Evolutionary conservation across 2,797 vertebrate species (phyloP).

Genomic region (Spheniscus humboldti): DNA sequence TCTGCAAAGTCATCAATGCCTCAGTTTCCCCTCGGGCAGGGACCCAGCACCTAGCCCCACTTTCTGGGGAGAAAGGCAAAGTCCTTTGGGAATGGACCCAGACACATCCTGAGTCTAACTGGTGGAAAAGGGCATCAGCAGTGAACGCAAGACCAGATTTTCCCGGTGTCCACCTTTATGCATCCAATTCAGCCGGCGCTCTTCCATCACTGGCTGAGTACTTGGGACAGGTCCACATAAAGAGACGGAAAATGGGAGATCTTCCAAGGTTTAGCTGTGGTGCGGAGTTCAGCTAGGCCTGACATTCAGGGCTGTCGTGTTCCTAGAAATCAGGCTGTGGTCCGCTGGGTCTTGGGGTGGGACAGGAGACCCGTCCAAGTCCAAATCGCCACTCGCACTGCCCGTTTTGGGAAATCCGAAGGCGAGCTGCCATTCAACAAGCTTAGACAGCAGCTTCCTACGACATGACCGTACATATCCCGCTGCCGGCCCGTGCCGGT

Average conservation of each 20-base stretch:
- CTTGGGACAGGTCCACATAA: neutral
- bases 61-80: neutral
- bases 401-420: neutral
- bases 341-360: neutral
- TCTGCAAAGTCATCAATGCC: neutral
- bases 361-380: neutral
- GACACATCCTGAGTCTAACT: neutral
- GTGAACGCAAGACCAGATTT: neutral
- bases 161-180: neutral
- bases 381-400: rapidly evolving
- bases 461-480: neutral
- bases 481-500: rapidly evolving
- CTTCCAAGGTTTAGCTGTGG: neutral
- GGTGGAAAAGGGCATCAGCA: neutral
- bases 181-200: rapidly evolving
- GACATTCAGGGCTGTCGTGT: rapidly evolving
- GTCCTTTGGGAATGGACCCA: rapidly evolving
- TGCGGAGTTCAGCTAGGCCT: neutral
- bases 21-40: neutral
- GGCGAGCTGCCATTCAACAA: neutral
- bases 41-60: rapidly evolving
- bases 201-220: neutral
- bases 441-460: neutral
- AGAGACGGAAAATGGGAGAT: neutral
- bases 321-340: neutral